Evolutionary conservation across 2,888 invertebrate genomes (phyloP).

Genomic region (Protodeltote pygarga): DNA sequence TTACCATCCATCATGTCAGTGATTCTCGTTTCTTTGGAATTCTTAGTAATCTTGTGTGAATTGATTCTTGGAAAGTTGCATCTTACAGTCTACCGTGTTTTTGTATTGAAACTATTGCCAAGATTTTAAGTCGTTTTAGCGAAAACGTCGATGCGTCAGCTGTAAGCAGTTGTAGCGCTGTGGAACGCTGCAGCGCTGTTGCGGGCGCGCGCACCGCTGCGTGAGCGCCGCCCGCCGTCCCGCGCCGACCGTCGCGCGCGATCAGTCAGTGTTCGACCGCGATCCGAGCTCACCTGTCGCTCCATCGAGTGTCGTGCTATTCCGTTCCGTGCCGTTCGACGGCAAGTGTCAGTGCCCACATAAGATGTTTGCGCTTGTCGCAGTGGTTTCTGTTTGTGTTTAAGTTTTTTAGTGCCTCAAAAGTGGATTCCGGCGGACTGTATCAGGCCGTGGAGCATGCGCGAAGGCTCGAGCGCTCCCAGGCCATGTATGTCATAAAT

Average conservation of each 20-base stretch:
- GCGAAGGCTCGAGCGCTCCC: slow-evolving; percentile 84
- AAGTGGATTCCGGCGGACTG: slow-evolving; percentile 85
- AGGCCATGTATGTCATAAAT: slow-evolving; percentile 87
- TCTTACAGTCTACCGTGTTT: slow-evolving; percentile 50
- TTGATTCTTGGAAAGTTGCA: slow-evolving; percentile 63
- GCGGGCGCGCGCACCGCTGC: slow-evolving; percentile 34
- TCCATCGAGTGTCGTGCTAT: slow-evolving; percentile 58
- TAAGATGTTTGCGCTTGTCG: slow-evolving; percentile 80
- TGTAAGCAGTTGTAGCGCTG: slow-evolving; percentile 45
- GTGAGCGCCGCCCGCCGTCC: slow-evolving; percentile 34
- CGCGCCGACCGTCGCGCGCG: slow-evolving; percentile 41
- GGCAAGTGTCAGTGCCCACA: slow-evolving; percentile 72
- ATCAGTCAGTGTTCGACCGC: slow-evolving; percentile 74
- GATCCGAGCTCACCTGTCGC: slow-evolving; percentile 70
- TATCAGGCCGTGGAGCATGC: slow-evolving; percentile 85
- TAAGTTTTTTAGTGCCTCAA: slow-evolving; percentile 75
- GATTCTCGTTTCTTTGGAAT: slow-evolving; percentile 35
- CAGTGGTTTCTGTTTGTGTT: slow-evolving; percentile 80
- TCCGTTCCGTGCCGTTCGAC: slow-evolving; percentile 63
- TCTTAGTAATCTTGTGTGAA: slow-evolving; percentile 46
- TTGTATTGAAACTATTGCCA: slow-evolving; percentile 63
- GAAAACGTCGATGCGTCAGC: slow-evolving; percentile 55
- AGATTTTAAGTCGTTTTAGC: slow-evolving; percentile 62
- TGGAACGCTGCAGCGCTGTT: slow-evolving; percentile 11
- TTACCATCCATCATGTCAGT: slow-evolving; percentile 39